phyloP scores from a whole-genome alignment of 2,888 invertebrate species.

The Diarsia mendica region DNA sequence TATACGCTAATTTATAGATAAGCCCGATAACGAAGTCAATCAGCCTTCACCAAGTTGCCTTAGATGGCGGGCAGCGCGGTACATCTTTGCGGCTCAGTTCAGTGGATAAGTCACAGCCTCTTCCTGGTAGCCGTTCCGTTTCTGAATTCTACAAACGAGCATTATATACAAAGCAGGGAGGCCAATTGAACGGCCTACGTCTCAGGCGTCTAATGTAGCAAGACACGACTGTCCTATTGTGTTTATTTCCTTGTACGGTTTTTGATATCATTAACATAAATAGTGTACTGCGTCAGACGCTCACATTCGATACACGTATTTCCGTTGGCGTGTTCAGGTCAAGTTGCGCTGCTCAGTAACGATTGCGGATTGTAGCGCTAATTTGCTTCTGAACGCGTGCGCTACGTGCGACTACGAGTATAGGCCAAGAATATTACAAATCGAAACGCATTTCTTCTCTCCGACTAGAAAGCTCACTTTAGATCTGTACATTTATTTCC shows the following conservation, averaged over 20 bases:
- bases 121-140: conserved; percentile 85
- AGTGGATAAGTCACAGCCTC: conserved; percentile 83
- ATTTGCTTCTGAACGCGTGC: conserved; percentile 75
- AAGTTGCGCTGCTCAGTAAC: conserved; percentile 70
- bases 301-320: conserved; percentile 85
- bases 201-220: conserved; percentile 85
- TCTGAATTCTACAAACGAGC: conserved; percentile 87
- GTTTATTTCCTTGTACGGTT: conserved; percentile 88
- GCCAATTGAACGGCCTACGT: conserved; percentile 84
- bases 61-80: conserved; percentile 76
- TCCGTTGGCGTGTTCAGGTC: conserved; percentile 78
- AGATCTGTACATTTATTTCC: conserved; percentile 46
- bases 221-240: conserved; percentile 89
- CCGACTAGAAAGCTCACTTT: conserved; percentile 53
- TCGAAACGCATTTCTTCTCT: conserved; percentile 58
- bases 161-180: conserved; percentile 88
- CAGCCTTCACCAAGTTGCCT: conserved; percentile 79
- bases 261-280: conserved; percentile 89
- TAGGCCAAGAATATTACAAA: conserved; percentile 67
- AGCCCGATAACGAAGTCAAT: conserved; percentile 82
- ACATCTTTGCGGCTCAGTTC: conserved; percentile 81
- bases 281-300: conserved; percentile 81
- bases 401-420: conserved; percentile 66
- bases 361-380: conserved; percentile 73
- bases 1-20: conserved; percentile 76